Percentiles rank a stretch among this genome's conserved stretches.
Conservation (phyloP, 2,113 vertebrate species). For the Poecile atricapillus region DNA sequence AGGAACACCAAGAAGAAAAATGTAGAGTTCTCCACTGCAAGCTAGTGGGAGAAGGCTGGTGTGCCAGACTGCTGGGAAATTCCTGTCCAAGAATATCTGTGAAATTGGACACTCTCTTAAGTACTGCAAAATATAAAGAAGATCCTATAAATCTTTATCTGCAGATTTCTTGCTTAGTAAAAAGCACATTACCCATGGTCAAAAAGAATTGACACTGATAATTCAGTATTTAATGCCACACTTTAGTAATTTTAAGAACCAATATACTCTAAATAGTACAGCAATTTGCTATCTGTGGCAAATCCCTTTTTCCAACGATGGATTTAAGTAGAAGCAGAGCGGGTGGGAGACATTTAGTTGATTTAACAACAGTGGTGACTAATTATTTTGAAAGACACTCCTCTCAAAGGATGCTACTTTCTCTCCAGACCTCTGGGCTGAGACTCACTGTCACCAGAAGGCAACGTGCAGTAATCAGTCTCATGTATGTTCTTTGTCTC, state of each 20-base stretch:
- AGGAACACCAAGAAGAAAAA: not conserved
- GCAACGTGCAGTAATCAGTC: not conserved
- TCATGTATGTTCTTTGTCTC: not conserved
- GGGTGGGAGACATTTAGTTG: not conserved
- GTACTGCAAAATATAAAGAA: not conserved
- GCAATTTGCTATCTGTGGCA: not conserved
- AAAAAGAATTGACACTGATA: not conserved
- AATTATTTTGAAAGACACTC: not conserved
- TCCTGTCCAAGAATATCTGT: not conserved
- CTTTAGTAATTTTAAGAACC: not conserved
- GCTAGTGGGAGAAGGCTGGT: not conserved
- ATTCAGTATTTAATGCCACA: not conserved
- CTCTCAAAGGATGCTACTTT: not conserved
- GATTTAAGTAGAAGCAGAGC: not conserved
- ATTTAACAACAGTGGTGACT: not conserved
- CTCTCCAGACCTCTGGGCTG: not conserved
- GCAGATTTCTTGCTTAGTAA: not conserved
- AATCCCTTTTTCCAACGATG: not conserved
- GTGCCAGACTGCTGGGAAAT: not conserved
- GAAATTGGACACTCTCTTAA: not conserved
- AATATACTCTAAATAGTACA: not conserved
- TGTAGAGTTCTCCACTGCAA: not conserved
- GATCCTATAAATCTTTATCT: not conserved
- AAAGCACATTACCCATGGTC: not conserved
- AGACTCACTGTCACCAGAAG: not conserved